A percentile compares a stretch with the other conserved stretches of the same genome.
These are phyloP conservation scores for Caenorhabditis sp. DNA, from an alignment of 2,888 invertebrate genomes.

Conservation along the genomic window DNA sequence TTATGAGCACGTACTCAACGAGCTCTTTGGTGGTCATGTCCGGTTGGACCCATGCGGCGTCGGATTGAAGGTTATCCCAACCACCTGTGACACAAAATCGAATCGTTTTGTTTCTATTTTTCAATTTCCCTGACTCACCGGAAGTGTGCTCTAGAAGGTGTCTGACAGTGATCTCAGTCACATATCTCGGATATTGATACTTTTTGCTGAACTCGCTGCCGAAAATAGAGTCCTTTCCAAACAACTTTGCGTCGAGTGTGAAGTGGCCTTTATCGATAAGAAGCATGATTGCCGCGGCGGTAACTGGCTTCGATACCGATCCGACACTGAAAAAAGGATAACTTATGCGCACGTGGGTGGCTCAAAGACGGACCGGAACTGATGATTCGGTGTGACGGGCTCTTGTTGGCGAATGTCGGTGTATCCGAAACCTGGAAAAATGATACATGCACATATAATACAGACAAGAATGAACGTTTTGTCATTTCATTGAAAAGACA, in stretches of 20 bases:
- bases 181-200: constrained; percentile 71
- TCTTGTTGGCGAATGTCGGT: constrained; percentile 73
- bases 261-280: constrained; percentile 73
- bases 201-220: constrained; percentile 73
- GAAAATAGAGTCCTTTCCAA: constrained; percentile 72
- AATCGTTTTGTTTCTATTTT: no score
- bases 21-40: constrained; percentile 68
- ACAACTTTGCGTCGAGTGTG: constrained; percentile 72
- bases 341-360: not conserved
- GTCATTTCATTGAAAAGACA: not conserved
- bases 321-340: constrained; percentile 66
- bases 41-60: constrained; percentile 78
- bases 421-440: constrained; percentile 74
- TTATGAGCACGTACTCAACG: constrained; percentile 67
- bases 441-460: constrained; percentile 26
- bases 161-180: constrained; percentile 75
- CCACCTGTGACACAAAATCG: constrained; percentile 69
- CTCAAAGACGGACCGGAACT: constrained; percentile 64
- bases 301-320: constrained; percentile 78
- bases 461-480: no score
- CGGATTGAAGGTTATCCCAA: constrained; percentile 76
- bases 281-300: constrained; percentile 75
- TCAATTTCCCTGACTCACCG: no score
- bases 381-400: constrained; percentile 75
- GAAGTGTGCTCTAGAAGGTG: constrained; percentile 77